phyloP scores from a whole-genome alignment of 2,113 vertebrate genomes.

The Abramis brama region DNA sequence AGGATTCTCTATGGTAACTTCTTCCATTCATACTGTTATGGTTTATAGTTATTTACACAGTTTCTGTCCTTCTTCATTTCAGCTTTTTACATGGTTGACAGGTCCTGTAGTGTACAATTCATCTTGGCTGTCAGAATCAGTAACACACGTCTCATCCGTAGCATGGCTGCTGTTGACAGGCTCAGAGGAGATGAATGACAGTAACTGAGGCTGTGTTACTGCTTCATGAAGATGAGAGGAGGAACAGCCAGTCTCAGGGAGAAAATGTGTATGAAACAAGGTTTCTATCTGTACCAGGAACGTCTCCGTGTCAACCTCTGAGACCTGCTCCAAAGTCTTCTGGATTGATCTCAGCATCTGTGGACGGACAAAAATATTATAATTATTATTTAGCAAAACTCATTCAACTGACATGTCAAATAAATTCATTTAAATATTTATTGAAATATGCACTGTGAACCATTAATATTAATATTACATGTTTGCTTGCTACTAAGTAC shows the following conservation, averaged over 20 bases:
- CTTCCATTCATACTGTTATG: background rate
- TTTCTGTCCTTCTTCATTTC: conserved; percentile 12
- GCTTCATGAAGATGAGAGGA: conserved; percentile 37
- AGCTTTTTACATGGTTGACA: background rate
- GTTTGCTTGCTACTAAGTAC: background rate
- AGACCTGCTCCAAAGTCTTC: conserved; percentile 83
- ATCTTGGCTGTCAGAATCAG: conserved; percentile 20
- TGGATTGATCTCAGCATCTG: conserved; percentile 92
- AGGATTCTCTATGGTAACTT: background rate
- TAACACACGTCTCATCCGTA: conserved; percentile 32
- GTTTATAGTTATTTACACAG: background rate
- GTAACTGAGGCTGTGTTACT: conserved; percentile 32
- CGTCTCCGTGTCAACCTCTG: conserved; percentile 81
- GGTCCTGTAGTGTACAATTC: background rate
- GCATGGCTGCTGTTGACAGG: conserved; percentile 39
- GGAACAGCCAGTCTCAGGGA: conserved; percentile 65
- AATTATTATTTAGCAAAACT: background rate
- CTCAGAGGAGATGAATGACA: conserved; percentile 46
- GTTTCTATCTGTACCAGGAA: conserved; percentile 89
- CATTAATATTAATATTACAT: background rate
- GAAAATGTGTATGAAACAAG: conserved; percentile 84
- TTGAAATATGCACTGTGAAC: background rate
- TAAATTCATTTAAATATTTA: background rate
- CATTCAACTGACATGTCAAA: background rate
- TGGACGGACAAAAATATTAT: background rate